phyloP scores from a whole-genome alignment of 2,888 invertebrate genomes.

The Pseudoips prasinana region DNA sequence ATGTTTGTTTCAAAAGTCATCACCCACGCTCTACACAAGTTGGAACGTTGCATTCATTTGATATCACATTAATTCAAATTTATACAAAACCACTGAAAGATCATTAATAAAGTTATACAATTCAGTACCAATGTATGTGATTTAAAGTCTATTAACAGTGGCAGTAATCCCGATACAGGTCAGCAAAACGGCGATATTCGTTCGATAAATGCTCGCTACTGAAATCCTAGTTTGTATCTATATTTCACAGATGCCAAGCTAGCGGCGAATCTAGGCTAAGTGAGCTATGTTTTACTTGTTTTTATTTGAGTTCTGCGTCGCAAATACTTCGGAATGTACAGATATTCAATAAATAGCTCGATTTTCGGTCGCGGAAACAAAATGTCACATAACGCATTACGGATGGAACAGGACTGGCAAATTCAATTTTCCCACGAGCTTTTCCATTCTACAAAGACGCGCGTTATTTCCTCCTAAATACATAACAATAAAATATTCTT shows the following conservation, averaged over 20 bases:
- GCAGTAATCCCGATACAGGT: no score
- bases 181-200: no score
- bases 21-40: conserved; percentile 54
- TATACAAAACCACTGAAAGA: conserved; percentile 4
- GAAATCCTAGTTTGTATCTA: no score
- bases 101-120: conserved; percentile 8
- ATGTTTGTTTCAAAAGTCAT: conserved; percentile 68
- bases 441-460: conserved; percentile 30
- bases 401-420: conserved; percentile 30
- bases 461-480: conserved; percentile 33
- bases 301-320: no score
- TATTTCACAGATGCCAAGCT: no score
- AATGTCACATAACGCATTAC: conserved; percentile 32
- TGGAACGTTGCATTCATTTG: conserved; percentile 30
- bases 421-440: conserved; percentile 34
- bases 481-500: conserved; percentile 35
- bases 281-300: no score
- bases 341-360: conserved; percentile 25
- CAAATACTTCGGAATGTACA: no score
- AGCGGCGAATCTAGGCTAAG: no score
- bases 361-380: conserved; percentile 15
- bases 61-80: conserved; percentile 31
- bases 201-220: no score
- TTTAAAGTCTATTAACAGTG: no score
- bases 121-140: no score